These are phyloP conservation scores for Microctenopoma steveboyesi DNA, from an alignment of 2,797 vertebrate genomes.

Conservation along the genomic window DNA sequence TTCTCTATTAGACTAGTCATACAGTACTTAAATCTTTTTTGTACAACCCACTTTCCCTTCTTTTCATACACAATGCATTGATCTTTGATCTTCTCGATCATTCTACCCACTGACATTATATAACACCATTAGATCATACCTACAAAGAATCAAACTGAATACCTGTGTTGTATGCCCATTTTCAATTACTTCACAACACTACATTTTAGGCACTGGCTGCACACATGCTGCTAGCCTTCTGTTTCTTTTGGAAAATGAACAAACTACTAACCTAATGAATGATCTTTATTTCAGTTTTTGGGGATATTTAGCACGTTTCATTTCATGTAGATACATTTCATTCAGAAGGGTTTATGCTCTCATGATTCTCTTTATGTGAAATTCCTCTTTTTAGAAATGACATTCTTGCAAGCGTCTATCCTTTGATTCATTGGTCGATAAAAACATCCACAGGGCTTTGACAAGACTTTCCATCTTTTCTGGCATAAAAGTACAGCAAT, in stretches of 20 bases:
- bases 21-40: conserved; percentile 74
- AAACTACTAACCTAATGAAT: not conserved
- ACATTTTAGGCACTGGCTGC: conserved; percentile 2
- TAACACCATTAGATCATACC: conserved; percentile 77
- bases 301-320: conserved; percentile 40
- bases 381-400: conserved; percentile 6
- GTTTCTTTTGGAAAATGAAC: conserved; percentile 20
- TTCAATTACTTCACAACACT: conserved; percentile 38
- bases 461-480: conserved; percentile 40
- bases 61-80: conserved; percentile 66
- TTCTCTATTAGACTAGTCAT: conserved; percentile 69
- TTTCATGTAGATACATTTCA: conserved; percentile 33
- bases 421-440: conserved; percentile 20
- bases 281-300: conserved; percentile 38
- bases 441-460: conserved; percentile 42
- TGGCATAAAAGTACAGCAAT: conserved; percentile 51
- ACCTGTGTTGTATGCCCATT: conserved; percentile 52
- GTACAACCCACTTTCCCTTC: conserved; percentile 74
- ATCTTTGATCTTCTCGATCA: conserved; percentile 72
- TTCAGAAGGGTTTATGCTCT: conserved; percentile 24
- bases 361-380: not conserved
- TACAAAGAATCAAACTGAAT: conserved; percentile 61
- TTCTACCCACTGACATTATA: conserved; percentile 77
- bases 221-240: conserved; percentile 4
- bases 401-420: conserved; percentile 20